Evolutionary conservation across 2,888 invertebrate species (phyloP).

Genomic region (Diadegma fenestrale): DNA sequence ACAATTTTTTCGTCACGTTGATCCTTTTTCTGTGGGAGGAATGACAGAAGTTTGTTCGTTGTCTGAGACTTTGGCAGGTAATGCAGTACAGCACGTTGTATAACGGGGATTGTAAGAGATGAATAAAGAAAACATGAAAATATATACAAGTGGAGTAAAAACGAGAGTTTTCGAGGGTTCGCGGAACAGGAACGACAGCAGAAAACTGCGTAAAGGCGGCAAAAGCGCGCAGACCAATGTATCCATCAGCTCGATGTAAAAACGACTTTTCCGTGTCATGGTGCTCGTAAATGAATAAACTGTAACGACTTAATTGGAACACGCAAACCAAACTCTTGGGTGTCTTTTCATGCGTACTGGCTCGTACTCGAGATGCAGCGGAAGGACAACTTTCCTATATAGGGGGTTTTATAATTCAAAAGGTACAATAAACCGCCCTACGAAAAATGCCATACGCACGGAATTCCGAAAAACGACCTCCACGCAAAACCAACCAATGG

Average conservation of each 20-base stretch:
- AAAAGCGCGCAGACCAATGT: neutral
- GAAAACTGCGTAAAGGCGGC: neutral
- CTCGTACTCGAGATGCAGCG: constrained; percentile 30
- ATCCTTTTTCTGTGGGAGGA: neutral
- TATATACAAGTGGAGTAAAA: constrained; percentile 20
- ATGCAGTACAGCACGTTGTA: neutral
- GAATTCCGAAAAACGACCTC: constrained; percentile 33
- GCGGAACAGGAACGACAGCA: neutral
- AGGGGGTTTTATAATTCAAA: constrained; percentile 72
- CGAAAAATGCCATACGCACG: constrained; percentile 17
- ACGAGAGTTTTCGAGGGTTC: constrained; percentile 14
- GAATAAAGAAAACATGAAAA: neutral
- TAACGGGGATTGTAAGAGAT: neutral
- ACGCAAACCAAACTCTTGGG: constrained; percentile 60
- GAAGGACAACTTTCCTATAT: constrained; percentile 15
- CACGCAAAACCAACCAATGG: constrained; percentile 8
- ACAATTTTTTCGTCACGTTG: neutral
- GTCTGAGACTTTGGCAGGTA: constrained; percentile 35
- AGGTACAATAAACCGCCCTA: constrained; percentile 69
- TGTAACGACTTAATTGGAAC: constrained; percentile 74
- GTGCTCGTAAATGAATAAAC: constrained; percentile 73
- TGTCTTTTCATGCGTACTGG: constrained; percentile 23
- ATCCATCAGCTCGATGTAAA: constrained; percentile 3
- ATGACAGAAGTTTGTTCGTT: constrained; percentile 23
- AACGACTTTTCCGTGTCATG: constrained; percentile 27